A percentile compares a stretch with the other conserved stretches of the same genome.
phyloP scores from a whole-genome alignment of 2,797 vertebrate genomes.

The Crocidura indochinensis region DNA sequence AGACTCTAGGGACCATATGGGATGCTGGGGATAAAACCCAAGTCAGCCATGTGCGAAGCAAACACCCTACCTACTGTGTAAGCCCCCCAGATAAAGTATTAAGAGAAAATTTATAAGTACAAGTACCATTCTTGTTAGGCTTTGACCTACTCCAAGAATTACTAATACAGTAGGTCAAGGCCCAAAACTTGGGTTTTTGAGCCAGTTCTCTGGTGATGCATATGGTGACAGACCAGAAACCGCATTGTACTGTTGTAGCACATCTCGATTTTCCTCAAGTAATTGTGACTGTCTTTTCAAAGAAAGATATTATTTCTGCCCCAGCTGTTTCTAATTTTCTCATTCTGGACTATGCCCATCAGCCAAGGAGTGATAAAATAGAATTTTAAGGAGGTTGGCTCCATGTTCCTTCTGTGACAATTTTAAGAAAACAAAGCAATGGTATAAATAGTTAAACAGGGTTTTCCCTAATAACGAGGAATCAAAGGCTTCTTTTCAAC shows the following conservation, averaged over 20 bases:
- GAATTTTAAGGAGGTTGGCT: conserved; percentile 68
- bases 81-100: background rate
- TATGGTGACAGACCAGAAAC: conserved; percentile 10
- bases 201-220: background rate
- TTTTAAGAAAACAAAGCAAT: conserved; percentile 86
- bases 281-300: conserved; percentile 79
- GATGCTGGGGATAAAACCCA: too few species aligned
- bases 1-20: too few species aligned
- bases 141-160: background rate
- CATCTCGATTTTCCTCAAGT: conserved; percentile 60
- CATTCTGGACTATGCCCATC: conserved; percentile 74
- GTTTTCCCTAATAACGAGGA: conserved; percentile 81
- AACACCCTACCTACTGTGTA: too few species aligned
- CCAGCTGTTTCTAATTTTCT: conserved; percentile 85
- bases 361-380: conserved; percentile 83
- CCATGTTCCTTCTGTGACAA: conserved; percentile 78
- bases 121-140: background rate
- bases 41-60: too few species aligned
- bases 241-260: conserved; percentile 19
- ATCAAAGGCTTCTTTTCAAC: conserved; percentile 85
- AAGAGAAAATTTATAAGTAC: conserved; percentile 35
- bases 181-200: conserved; percentile 4
- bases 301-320: conserved; percentile 76
- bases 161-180: conserved; percentile 1
- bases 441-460: conserved; percentile 85